Conservation (phyloP, 2,888 invertebrate species). For the Drosophila seclusa region DNA sequence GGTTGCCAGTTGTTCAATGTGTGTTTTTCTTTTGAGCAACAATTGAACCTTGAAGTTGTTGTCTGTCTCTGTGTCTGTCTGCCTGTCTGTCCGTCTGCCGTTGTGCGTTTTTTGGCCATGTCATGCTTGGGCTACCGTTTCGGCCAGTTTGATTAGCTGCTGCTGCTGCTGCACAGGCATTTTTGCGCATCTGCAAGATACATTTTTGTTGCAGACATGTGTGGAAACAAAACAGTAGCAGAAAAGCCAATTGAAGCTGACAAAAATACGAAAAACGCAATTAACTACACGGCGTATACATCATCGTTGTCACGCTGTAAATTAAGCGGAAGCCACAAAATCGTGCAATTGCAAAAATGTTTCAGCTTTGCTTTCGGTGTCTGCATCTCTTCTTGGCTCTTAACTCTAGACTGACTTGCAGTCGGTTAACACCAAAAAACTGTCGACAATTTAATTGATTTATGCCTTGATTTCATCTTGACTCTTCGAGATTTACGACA, state of each 20-base stretch:
- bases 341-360: conserved; percentile 63
- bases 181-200: conserved; percentile 50
- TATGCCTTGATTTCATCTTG: conserved; percentile 48
- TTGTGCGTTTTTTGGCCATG: conserved; percentile 45
- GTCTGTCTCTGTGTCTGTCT: neutral
- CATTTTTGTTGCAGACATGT: conserved; percentile 14
- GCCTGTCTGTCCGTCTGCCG: neutral
- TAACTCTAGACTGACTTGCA: conserved; percentile 3
- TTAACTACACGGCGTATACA: conserved; percentile 57
- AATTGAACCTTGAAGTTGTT: conserved; percentile 71
- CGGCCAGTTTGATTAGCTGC: conserved; percentile 51
- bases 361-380: conserved; percentile 33
- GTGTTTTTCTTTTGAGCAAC: conserved; percentile 53
- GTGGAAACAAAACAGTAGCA: conserved; percentile 17
- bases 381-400: conserved; percentile 24
- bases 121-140: conserved; percentile 59
- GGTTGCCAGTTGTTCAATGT: conserved; percentile 1
- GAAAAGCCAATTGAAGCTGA: conserved; percentile 11
- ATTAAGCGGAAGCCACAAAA: conserved; percentile 62
- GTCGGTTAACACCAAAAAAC: conserved; percentile 55
- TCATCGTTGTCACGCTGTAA: conserved; percentile 42
- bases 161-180: conserved; percentile 13
- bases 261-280: conserved; percentile 53
- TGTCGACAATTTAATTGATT: conserved; percentile 72
- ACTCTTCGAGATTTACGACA: conserved; percentile 52